phyloP scores from a whole-genome alignment of 2,888 invertebrate species.

The Ichneumon xanthorius region DNA sequence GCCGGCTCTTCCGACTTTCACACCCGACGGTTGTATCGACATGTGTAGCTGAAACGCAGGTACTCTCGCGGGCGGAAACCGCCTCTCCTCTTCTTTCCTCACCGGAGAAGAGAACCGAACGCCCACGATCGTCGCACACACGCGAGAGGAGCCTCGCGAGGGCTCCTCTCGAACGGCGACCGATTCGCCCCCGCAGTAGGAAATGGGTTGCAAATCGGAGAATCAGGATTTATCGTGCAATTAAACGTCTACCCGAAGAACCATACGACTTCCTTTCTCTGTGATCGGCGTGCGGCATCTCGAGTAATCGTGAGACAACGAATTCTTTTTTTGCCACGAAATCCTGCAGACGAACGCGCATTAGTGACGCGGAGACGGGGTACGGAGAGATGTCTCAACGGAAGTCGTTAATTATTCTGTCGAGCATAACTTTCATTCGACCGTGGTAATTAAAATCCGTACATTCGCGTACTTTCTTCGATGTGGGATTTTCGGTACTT shows the following conservation, averaged over 20 bases:
- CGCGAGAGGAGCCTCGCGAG: slow-evolving; percentile 54
- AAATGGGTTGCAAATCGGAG: slow-evolving; percentile 84
- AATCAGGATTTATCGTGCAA: slow-evolving; percentile 84
- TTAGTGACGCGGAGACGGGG: slow-evolving; percentile 48
- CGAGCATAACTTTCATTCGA: slow-evolving; percentile 43
- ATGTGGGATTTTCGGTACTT: not conserved
- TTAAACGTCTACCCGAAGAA: slow-evolving; percentile 78
- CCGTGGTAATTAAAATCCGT: slow-evolving; percentile 37
- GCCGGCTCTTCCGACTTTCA: slow-evolving; percentile 82
- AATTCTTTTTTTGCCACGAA: slow-evolving; percentile 2
- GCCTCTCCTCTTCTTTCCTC: slow-evolving; percentile 27
- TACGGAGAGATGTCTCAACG: slow-evolving; percentile 34
- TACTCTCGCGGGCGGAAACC: slow-evolving; percentile 51
- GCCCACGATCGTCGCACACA: slow-evolving; percentile 51
- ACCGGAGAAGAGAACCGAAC: slow-evolving; percentile 1
- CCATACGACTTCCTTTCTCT: slow-evolving; percentile 77
- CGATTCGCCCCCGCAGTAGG: slow-evolving; percentile 83
- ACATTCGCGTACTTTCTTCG: slow-evolving; percentile 17
- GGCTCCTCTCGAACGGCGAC: slow-evolving; percentile 55
- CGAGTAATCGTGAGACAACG: slow-evolving; percentile 25
- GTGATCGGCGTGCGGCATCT: slow-evolving; percentile 43
- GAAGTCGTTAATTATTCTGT: slow-evolving; percentile 64
- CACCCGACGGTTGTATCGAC: slow-evolving; percentile 70
- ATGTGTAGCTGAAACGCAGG: slow-evolving; percentile 57
- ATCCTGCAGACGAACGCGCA: slow-evolving; percentile 47